Base-by-base conservation (phyloP, 2,797 vertebrate species). In the Hipposideros larvatus region DNA sequence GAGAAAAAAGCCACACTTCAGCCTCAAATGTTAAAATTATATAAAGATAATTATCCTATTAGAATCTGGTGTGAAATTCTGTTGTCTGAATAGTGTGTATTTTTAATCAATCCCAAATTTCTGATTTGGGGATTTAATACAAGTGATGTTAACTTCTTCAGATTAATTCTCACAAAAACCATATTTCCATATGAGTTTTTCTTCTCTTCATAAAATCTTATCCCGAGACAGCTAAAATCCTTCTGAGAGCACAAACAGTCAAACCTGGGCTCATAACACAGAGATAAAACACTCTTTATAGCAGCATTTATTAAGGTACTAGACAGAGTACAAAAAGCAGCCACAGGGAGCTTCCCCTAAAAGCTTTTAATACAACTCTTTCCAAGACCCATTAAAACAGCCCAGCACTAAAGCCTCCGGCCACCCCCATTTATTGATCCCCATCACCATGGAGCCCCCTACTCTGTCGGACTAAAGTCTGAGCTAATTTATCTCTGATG, bases 281-380 rank as follows among this genome's bases (percentile, higher is more conserved):
- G 85, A 96, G 86, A 92, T 96, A 97, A 97, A 92, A 83, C 46
- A 87, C 57, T 95, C 91, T 48, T 93, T 79, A 96, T 88, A 92
- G 55, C 95, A 96, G 82, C 95, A 70, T 91, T 97, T 77, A 95
- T 98, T 98, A 97, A 96, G 96, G 91, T 92, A 96, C 41, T 83
- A 97, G 93, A 90, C 77, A 90, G 90, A 97, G 96, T 94, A 97
- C 46, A 96, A 63, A 98, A 97, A 97, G 70, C 95, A 98, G 65
- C 75, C 95, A 97, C 77, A 21, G 90, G 96, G 63, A 48, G 75
- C 46, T 93, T 96, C 95, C 70, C 79, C 96, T 97, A 95, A 98
- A 98, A 98, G 93, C 74, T 98, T 96, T 97, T 96, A 97, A 94
- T 46, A 92, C 51, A 78, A 83, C 59, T 24, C 85, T 90, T 97